phyloP scores from a whole-genome alignment of 2,113 vertebrate genomes.

The Progne subis region DNA sequence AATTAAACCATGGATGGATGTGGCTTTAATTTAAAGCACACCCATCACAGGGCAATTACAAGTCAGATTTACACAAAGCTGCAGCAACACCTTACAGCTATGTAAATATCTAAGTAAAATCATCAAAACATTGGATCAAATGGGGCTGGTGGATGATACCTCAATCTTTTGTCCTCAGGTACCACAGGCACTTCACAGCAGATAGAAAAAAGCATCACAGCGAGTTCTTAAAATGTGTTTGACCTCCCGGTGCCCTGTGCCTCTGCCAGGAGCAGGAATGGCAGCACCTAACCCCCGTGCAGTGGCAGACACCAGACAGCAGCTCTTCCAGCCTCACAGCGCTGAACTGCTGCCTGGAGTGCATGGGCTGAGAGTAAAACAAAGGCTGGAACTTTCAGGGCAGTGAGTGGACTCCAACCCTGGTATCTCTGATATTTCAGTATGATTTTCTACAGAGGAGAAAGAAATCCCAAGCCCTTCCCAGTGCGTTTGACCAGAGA shows the following conservation, averaged over 20 bases:
- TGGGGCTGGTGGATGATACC: not conserved
- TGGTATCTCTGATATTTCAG: not conserved
- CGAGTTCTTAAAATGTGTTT: not conserved
- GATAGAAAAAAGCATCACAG: not conserved
- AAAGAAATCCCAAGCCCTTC: not conserved
- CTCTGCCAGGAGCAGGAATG: not conserved
- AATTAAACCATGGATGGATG: not conserved
- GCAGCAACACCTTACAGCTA: not conserved
- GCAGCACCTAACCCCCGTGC: not conserved
- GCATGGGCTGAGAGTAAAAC: rapidly evolving
- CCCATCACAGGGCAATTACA: not conserved
- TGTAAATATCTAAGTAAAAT: slow-evolving; percentile 15
- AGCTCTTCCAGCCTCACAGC: not conserved
- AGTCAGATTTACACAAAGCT: not conserved
- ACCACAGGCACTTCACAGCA: not conserved
- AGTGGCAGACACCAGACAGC: not conserved
- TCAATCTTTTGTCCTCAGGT: not conserved
- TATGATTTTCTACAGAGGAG: not conserved
- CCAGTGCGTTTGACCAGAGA: not conserved
- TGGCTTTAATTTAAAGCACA: not conserved
- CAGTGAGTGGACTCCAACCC: not conserved
- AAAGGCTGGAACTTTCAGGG: not conserved
- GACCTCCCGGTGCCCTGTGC: not conserved
- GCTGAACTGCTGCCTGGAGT: not conserved
- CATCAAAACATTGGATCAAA: not conserved